Base-by-base conservation (phyloP, 2,888 invertebrate species). In the Melangyna quadrimaculata region DNA sequence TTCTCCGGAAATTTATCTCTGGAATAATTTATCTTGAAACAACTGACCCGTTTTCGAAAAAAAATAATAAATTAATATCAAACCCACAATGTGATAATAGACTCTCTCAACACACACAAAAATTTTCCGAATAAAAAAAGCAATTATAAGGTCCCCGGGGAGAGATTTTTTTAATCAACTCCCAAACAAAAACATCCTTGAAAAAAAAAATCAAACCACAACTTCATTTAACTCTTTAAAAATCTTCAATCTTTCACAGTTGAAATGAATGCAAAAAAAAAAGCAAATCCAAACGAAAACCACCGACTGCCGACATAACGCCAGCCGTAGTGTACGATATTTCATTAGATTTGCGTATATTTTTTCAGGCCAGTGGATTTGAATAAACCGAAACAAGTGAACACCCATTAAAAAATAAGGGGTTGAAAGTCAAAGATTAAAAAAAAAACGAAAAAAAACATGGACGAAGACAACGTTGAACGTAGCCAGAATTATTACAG, bases 341-440 rank as follows among this genome's bases (percentile, higher is more conserved):
- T 84, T 77, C 79, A 84, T 84, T 84, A 79, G 79, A 84, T 84
- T 84, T 79, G 59, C 75, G 71, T 72, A 79, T 71, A 79, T 79
- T 84, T 84, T 84, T 84, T 84, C 84, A 79, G 72, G 79, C 84
- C 79, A 79, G 29, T 79, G 79, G 67, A 61, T 72, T 75, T 59
- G 75, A 79, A 84, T 77, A 45, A 29, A 17, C 29, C 65, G 9
- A 40, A 57, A 75, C 67, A 53, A 72, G 57, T 61, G 80, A 80
- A 80, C 80, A 80, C 37, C 72, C 80, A 80, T 77, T 67, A 67
- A 82, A 69, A 82, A 81, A 72, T 78, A 86, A 81, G 81, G 86
- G 86, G 86, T 86, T 81, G 80, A 78, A 86, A 78, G 77, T 72
- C 86, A 78, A 70, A 86, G 77, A 86, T 80, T 77, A 78, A 77